Percentiles rank a stretch among this genome's conserved stretches.
phyloP scores from a whole-genome alignment of 2,113 vertebrate genomes.

The Megaptera novaeangliae region DNA sequence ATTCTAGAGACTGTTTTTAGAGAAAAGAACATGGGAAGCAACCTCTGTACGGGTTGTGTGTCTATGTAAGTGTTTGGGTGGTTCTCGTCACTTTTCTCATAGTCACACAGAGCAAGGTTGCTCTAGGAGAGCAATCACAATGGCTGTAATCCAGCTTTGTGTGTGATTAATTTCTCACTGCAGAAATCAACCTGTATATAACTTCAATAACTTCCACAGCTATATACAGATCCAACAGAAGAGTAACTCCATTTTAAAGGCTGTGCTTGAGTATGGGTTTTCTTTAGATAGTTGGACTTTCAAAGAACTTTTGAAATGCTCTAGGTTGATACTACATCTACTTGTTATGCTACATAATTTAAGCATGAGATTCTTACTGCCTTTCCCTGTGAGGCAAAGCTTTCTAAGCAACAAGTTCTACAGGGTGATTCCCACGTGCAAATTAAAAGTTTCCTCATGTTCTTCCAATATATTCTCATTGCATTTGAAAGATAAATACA shows the following conservation, averaged over 20 bases:
- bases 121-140: not conserved
- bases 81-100: not conserved
- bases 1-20: not conserved
- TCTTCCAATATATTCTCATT: not conserved
- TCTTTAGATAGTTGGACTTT: not conserved
- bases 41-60: rapidly evolving
- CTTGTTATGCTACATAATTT: not conserved
- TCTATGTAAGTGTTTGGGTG: not conserved
- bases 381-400: not conserved
- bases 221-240: not conserved
- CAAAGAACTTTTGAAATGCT: not conserved
- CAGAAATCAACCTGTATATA: not conserved
- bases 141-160: not conserved
- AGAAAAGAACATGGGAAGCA: not conserved
- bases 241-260: not conserved
- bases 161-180: not conserved
- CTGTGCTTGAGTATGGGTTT: not conserved
- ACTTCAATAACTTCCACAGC: not conserved
- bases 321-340: not conserved
- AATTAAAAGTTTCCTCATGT: not conserved
- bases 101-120: not conserved
- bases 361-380: not conserved
- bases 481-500: not conserved
- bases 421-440: not conserved
- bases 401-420: not conserved